These are phyloP conservation scores for Mamestra configurata DNA, from an alignment of 1,140 invertebrate species.

Conservation along the genomic window DNA sequence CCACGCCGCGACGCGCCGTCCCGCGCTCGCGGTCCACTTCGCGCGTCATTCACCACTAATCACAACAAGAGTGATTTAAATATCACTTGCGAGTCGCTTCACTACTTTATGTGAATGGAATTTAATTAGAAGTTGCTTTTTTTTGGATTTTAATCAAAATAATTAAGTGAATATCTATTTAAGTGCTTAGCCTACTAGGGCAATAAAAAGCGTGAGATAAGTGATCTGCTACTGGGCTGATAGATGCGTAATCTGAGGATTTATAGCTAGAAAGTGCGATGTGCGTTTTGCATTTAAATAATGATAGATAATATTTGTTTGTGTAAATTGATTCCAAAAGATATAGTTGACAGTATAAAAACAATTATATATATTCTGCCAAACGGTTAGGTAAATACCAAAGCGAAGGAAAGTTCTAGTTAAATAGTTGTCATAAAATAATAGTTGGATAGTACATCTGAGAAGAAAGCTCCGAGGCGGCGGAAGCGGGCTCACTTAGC, in stretches of 20 bases:
- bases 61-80: slow-evolving; percentile 58
- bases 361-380: too few relatives aligned
- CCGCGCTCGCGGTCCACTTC: slow-evolving; percentile 49
- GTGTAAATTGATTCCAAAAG: not conserved
- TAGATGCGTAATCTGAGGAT: slow-evolving; percentile 14
- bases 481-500: slow-evolving; percentile 69
- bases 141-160: slow-evolving; percentile 27
- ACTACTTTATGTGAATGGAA: slow-evolving; percentile 33
- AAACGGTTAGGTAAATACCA: not conserved
- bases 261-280: not conserved
- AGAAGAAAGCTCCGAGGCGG: slow-evolving; percentile 55
- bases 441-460: slow-evolving; percentile 28
- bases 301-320: not conserved
- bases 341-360: too few relatives aligned
- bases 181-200: slow-evolving; percentile 25
- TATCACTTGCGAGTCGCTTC: slow-evolving; percentile 49
- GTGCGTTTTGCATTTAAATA: too few relatives aligned
- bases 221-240: slow-evolving; percentile 10
- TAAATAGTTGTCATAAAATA: slow-evolving; percentile 32
- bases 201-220: slow-evolving; percentile 30
- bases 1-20: not conserved
- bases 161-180: slow-evolving; percentile 37
- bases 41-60: slow-evolving; percentile 66
- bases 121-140: slow-evolving; percentile 25
- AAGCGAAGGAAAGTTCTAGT: not conserved